Conservation (phyloP, 2,888 invertebrate species). For the Erebia epiphron region DNA sequence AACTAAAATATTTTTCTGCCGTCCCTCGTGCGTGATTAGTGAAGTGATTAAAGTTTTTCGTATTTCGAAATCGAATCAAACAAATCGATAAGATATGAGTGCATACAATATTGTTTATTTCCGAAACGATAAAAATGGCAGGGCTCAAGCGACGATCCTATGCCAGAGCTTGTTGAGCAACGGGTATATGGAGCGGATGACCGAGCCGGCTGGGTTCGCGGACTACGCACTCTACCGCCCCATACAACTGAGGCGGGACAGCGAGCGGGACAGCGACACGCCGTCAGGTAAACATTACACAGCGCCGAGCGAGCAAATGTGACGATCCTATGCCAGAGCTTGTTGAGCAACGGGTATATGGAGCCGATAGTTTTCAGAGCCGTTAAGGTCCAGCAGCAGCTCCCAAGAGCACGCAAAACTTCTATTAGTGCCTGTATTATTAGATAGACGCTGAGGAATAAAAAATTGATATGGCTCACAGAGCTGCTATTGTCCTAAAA, state of each 20-base stretch:
- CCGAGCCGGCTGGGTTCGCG: constrained; percentile 83
- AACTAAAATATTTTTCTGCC: too few species aligned
- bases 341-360: constrained; percentile 89
- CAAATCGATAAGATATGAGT: neutral
- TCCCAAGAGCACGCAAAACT: too few species aligned
- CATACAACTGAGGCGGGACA: constrained; percentile 41
- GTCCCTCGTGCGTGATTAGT: too few species aligned
- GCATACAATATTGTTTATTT: constrained; percentile 6
- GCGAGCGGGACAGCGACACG: constrained; percentile 36
- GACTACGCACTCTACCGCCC: constrained; percentile 85
- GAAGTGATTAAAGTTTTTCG: too few species aligned
- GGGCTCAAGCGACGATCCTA: constrained; percentile 89
- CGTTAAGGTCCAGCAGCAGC: neutral
- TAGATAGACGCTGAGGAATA: too few species aligned
- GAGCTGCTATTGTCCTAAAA: too few species aligned
- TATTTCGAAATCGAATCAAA: neutral
- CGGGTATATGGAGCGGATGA: constrained; percentile 87
- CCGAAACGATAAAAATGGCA: constrained; percentile 49
- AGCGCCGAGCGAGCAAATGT: constrained; percentile 69
- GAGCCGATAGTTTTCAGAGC: constrained; percentile 80
- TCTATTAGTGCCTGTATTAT: too few species aligned
- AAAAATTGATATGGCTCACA: too few species aligned
- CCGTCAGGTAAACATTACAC: constrained; percentile 20
- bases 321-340: constrained; percentile 88
- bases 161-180: constrained; percentile 91